A percentile compares a stretch with the other conserved stretches of the same genome.
phyloP scores from a whole-genome alignment of 2,888 invertebrate genomes.

The Sarcophaga carnaria region DNA sequence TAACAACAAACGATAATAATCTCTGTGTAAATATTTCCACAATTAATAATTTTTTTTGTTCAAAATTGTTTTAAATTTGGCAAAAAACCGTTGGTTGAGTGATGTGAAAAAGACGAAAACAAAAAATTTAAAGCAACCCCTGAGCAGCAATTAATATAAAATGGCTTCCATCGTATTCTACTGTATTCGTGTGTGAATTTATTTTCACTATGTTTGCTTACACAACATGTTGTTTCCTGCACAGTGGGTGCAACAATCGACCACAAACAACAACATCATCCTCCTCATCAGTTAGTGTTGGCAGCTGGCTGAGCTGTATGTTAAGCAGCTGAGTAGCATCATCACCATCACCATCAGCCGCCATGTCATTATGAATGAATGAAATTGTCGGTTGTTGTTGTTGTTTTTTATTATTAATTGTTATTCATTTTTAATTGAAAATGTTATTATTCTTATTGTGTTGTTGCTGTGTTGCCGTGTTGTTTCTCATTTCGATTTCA shows the following conservation, averaged over 20 bases:
- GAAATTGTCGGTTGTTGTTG: constrained; percentile 42
- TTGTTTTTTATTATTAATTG: constrained; percentile 59
- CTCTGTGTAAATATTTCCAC: constrained; percentile 34
- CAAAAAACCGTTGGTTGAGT: constrained; percentile 18
- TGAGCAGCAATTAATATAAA: neutral
- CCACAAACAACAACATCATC: constrained; percentile 6
- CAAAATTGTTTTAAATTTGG: constrained; percentile 20
- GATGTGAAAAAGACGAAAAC: neutral
- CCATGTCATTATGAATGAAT: constrained; percentile 59
- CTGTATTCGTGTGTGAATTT: neutral
- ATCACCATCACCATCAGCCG: constrained; percentile 10
- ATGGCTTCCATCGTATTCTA: neutral
- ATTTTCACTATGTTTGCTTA: neutral
- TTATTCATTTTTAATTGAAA: constrained; percentile 57
- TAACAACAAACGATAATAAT: neutral
- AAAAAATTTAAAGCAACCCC: neutral
- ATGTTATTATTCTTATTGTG: constrained; percentile 22
- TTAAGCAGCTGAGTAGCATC: constrained; percentile 17
- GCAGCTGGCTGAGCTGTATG: neutral
- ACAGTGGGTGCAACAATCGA: constrained; percentile 58
- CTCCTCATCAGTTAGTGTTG: neutral
- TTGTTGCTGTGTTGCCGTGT: constrained; percentile 12
- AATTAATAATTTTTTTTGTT: constrained; percentile 35
- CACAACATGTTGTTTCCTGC: constrained; percentile 13
- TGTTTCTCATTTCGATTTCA: constrained; percentile 17